Evolutionary conservation across 1,140 invertebrate species (phyloP), one percentile per base, ranked within the genome.

Genomic region (Rhyacophila brunnea): DNA sequence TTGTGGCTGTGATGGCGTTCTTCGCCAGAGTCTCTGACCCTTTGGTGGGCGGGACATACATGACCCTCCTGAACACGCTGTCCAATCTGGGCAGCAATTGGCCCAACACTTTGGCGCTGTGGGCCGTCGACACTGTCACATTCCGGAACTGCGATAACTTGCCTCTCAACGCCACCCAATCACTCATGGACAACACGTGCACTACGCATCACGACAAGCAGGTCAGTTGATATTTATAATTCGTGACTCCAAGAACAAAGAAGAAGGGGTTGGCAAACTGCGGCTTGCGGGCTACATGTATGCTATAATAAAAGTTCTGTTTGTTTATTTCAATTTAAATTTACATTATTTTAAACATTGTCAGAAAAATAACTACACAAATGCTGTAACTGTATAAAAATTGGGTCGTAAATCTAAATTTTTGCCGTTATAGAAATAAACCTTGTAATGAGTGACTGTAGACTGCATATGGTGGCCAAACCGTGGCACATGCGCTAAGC

Each of bases 21-120:
- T 83, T 83, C 62, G 80, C 73, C 4, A 85, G 86, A 70, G 85
- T 98, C 17, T 95, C 93, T 66, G 96, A 98, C 75, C 93, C 94
- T 0, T 77, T 84, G 1, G 93, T 99, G 6, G 98, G 98, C 14
- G 98, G 97, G 17, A 99, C 97, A 0, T 99, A 99, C 72, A 99
- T 99, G 98, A 99, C 98, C 1, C 81, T 99, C 40, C 81, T 99
- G 1, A 99, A 99, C 71, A 99, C 98, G 0, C 76, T 99, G 6
- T 87, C 87, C 23, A 99, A 99, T 82, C 80, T 99, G 20, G 98
- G 97, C 19, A 94, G 93, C 7, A 98, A 97, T 71, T 99, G 96
- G 96, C 95, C 96, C 1, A 85, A 88, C 45, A 98, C 96, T 0
- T 75, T 97, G 6, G 87, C 94, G 0, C 80, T 99, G 4, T 96